Evolutionary conservation across 2,888 invertebrate genomes (phyloP).

Genomic region (Heliothis peltigera): DNA sequence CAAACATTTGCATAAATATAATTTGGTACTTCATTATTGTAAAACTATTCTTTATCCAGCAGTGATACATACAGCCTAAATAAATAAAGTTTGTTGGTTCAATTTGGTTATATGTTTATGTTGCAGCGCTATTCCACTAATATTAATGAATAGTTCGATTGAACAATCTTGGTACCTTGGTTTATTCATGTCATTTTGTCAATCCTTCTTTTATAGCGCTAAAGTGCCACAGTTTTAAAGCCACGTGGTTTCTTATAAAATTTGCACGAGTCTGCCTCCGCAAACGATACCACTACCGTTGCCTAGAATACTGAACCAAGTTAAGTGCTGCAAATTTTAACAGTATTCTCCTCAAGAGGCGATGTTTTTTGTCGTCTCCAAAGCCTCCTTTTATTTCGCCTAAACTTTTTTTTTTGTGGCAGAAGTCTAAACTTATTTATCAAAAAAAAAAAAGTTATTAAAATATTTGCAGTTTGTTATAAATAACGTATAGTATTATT

Average conservation of each 20-base stretch:
- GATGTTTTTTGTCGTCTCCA: conserved; percentile 37
- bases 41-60: conserved; percentile 22
- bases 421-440: conserved; percentile 34
- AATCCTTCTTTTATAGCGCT: conserved; percentile 33
- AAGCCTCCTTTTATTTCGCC: conserved; percentile 41
- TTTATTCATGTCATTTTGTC: too few species aligned
- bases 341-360: conserved; percentile 54
- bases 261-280: conserved; percentile 60
- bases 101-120: conserved; percentile 22
- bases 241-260: conserved; percentile 59
- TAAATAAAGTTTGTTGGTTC: conserved; percentile 21
- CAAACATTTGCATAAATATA: conserved; percentile 22
- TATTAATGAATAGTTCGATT: conserved; percentile 30
- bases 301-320: conserved; percentile 44
- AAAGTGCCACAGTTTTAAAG: conserved; percentile 49
- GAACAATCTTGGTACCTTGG: conserved; percentile 16
- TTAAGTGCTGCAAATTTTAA: conserved; percentile 65
- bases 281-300: conserved; percentile 43
- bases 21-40: conserved; percentile 7
- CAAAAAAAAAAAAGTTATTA: conserved; percentile 6
- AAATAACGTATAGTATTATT: conserved; percentile 11
- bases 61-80: conserved; percentile 17
- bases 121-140: background rate
- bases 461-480: conserved; percentile 4
- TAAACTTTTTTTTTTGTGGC: conserved; percentile 36